Percentiles rank a stretch among this genome's conserved stretches.
phyloP scores from a whole-genome alignment of 2,113 vertebrate genomes.

The Aviceda subcristata region DNA sequence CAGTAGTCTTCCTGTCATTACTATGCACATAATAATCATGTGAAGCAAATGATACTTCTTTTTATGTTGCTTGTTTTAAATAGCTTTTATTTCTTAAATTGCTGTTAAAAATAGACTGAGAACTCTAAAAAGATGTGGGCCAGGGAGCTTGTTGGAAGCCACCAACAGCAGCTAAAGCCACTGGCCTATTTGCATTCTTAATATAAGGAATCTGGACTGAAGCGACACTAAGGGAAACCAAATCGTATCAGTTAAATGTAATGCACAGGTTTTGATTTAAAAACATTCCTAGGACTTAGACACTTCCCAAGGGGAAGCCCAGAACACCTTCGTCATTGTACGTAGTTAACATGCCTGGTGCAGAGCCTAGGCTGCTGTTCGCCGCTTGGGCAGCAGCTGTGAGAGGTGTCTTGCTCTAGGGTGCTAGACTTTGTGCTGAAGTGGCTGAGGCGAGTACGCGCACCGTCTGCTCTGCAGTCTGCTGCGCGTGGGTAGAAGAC shows the following conservation, averaged over 20 bases:
- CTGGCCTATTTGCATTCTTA: background rate
- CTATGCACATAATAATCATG: constrained; percentile 60
- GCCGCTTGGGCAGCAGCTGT: background rate
- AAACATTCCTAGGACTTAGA: background rate
- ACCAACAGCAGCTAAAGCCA: background rate
- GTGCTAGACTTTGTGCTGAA: background rate
- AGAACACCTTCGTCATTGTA: background rate
- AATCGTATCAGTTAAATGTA: background rate
- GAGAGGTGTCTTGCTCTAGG: background rate
- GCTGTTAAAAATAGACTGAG: constrained; percentile 59
- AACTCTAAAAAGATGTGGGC: constrained; percentile 1
- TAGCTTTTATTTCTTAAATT: constrained; percentile 46
- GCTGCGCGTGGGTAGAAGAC: background rate
- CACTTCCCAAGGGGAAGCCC: background rate
- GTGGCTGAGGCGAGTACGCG: accelerated
- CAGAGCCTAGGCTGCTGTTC: background rate
- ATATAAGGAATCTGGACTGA: background rate
- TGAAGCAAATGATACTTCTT: constrained; percentile 52
- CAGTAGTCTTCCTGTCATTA: constrained; percentile 64
- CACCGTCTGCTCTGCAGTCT: background rate
- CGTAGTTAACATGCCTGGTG: background rate
- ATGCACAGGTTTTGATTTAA: background rate
- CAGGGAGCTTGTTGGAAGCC: background rate
- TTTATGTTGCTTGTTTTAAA: constrained; percentile 47
- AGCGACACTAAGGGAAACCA: background rate